Conservation (phyloP, 2,113 vertebrate genomes). For the Mola mola region DNA sequence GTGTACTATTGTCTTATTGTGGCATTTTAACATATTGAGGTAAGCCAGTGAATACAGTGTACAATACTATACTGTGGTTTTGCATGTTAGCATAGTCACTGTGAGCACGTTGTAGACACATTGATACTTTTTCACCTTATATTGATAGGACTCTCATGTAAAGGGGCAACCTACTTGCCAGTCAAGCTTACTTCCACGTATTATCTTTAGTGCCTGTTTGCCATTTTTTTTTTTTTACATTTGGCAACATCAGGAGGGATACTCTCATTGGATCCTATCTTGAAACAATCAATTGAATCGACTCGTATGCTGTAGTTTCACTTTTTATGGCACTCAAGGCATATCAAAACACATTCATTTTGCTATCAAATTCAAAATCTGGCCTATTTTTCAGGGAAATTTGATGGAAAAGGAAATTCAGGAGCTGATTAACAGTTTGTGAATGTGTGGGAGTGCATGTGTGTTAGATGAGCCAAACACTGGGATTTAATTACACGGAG, state of each 20-base stretch:
- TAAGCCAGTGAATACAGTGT: too few relatives aligned
- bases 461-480: constrained; percentile 38
- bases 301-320: background rate
- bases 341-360: background rate
- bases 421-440: constrained; percentile 15
- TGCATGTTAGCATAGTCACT: too few relatives aligned
- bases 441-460: constrained; percentile 37
- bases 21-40: too few relatives aligned
- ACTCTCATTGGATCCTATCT: constrained; percentile 9
- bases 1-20: too few relatives aligned
- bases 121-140: too few relatives aligned
- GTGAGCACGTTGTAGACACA: too few relatives aligned
- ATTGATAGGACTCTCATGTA: background rate
- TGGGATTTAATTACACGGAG: constrained; percentile 19
- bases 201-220: background rate
- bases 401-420: background rate
- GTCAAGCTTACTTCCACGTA: constrained; percentile 9
- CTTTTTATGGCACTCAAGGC: background rate
- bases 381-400: background rate
- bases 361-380: background rate
- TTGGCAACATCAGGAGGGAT: constrained; percentile 13
- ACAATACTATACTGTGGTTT: too few relatives aligned
- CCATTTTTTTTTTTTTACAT: constrained; percentile 37
- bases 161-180: background rate
- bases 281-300: constrained; percentile 11